A percentile compares a stretch with the other conserved stretches of the same genome.
These are phyloP conservation scores for Cephus cinctus DNA, from an alignment of 1,140 invertebrate species.

Conservation along the genomic window DNA sequence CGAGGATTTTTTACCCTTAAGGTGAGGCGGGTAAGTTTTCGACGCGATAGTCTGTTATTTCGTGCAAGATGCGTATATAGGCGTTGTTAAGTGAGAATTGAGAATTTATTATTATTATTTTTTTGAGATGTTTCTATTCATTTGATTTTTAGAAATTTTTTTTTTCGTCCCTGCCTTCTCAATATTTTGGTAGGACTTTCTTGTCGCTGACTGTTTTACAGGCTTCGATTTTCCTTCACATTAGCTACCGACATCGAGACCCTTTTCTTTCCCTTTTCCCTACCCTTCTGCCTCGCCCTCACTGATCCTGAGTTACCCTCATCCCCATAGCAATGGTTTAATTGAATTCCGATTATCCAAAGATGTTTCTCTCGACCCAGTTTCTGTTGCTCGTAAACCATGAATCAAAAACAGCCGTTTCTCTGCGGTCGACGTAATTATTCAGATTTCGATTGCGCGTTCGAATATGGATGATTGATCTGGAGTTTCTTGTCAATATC, in stretches of 20 bases:
- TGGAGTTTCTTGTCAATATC: too few relatives aligned
- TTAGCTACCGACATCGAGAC: constrained; percentile 23
- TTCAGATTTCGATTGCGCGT: constrained; percentile 47
- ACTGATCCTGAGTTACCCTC: constrained; percentile 14
- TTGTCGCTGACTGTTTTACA: constrained; percentile 23
- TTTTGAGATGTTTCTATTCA: too few relatives aligned
- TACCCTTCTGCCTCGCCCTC: not conserved
- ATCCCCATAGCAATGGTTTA: constrained; percentile 46
- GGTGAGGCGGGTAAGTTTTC: too few relatives aligned
- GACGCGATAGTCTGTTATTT: too few relatives aligned
- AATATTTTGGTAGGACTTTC: constrained; percentile 31
- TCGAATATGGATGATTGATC: too few relatives aligned
- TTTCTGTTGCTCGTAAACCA: constrained; percentile 45
- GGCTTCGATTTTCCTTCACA: constrained; percentile 37
- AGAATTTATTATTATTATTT: too few relatives aligned
- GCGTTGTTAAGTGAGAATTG: too few relatives aligned
- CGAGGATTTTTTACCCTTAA: too few relatives aligned
- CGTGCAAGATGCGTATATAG: too few relatives aligned
- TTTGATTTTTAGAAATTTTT: too few relatives aligned
- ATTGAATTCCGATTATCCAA: constrained; percentile 54
- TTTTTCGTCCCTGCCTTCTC: too few relatives aligned
- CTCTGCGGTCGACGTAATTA: constrained; percentile 51
- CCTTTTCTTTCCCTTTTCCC: not conserved
- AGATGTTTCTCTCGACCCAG: constrained; percentile 35
- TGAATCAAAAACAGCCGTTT: constrained; percentile 51